Conservation (phyloP, 2,797 vertebrate species). For the Dendrocincla tyrannina region DNA sequence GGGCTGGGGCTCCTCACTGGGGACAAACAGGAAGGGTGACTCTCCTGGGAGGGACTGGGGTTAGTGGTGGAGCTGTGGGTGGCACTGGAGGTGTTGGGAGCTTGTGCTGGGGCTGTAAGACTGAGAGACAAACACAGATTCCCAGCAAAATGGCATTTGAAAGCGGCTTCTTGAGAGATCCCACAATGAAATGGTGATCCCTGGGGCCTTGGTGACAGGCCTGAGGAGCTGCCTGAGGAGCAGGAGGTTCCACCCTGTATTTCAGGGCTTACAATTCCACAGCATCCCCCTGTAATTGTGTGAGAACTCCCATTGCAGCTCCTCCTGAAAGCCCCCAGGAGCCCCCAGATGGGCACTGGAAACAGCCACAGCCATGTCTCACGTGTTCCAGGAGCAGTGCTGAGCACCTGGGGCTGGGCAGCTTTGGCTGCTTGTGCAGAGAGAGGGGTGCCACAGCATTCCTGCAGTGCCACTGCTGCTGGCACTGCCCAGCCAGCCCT, state of each 20-base stretch:
- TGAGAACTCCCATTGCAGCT: not conserved
- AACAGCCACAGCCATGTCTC: not conserved
- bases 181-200: not conserved
- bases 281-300: accelerated
- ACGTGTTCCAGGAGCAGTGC: not conserved
- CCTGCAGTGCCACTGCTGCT: not conserved
- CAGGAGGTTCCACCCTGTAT: not conserved
- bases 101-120: not conserved
- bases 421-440: too few relatives aligned
- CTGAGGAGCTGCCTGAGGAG: not conserved
- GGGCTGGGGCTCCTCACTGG: not conserved
- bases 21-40: constrained; percentile 14
- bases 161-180: not conserved
- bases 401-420: not conserved
- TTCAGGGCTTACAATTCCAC: not conserved
- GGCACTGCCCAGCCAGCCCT: not conserved
- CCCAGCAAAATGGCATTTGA: accelerated
- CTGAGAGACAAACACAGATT: accelerated
- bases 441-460: not conserved
- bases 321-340: not conserved
- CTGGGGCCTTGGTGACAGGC: not conserved
- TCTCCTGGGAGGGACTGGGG: not conserved
- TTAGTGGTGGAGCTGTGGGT: not conserved
- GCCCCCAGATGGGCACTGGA: not conserved
- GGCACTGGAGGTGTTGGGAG: not conserved